phyloP scores from a whole-genome alignment of 2,888 invertebrate species.

The Drosophila acutilabella region DNA sequence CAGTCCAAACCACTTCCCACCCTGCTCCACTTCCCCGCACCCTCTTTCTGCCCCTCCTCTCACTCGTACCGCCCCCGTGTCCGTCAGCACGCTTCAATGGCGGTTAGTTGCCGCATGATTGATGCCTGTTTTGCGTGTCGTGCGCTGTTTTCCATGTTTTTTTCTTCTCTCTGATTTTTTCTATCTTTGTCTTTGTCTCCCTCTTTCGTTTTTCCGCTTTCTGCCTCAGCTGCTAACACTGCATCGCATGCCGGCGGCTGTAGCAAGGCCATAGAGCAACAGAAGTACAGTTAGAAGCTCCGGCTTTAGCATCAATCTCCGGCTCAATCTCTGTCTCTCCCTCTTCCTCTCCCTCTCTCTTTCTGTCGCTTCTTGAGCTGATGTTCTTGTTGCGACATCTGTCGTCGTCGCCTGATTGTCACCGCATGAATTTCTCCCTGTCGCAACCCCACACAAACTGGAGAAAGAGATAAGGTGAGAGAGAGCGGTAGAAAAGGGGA shows the following conservation, averaged over 20 bases:
- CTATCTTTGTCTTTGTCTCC: conserved; percentile 15
- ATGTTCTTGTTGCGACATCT: conserved; percentile 55
- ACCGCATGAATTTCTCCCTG: conserved; percentile 6
- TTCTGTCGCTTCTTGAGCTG: conserved; percentile 13
- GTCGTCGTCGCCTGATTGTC: conserved; percentile 59
- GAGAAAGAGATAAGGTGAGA: not conserved
- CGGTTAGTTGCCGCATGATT: conserved; percentile 76
- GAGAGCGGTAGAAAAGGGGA: not conserved
- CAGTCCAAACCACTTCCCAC: conserved; percentile 33
- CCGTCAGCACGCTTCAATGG: conserved; percentile 58
- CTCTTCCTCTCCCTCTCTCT: not conserved
- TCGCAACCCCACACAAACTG: conserved; percentile 33
- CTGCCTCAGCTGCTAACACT: conserved; percentile 5
- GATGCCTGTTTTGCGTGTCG: conserved; percentile 80
- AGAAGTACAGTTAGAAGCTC: conserved; percentile 57
- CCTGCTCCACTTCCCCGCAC: conserved; percentile 6
- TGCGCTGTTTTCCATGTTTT: conserved; percentile 55
- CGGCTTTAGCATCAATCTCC: conserved; percentile 34
- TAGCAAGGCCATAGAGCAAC: conserved; percentile 60
- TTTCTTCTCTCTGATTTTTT: conserved; percentile 14
- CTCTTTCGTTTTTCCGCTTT: not conserved
- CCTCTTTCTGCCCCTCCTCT: not conserved
- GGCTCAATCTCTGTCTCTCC: conserved; percentile 14
- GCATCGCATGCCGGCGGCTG: conserved; percentile 58
- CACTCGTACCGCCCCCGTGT: not conserved